Base-by-base conservation (phyloP, 2,797 vertebrate species). In the Sternotherus odoratus region DNA sequence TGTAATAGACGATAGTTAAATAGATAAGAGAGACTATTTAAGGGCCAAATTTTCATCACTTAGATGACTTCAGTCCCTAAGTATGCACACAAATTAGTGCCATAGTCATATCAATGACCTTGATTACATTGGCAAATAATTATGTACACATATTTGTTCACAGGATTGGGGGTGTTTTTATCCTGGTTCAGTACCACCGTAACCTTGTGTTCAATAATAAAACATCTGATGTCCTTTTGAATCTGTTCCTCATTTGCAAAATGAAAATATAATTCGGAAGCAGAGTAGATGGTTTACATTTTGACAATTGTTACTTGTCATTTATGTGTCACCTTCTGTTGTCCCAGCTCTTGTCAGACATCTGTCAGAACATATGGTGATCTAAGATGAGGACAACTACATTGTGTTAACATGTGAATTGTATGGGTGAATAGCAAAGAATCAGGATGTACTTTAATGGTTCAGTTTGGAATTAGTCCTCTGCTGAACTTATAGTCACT, bases 401-500 rank as follows among this genome's bases (percentile, higher is more conserved):
- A 39, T 60, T 91, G 66, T 87, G 3, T 91, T 92, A 49, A 77
- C 90, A 79, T 79, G 39, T 78, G 86, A 82, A 54, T 84, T 86
- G 77, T 91, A 79, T 83, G 92, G 83, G 46, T 93, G 88, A 96
- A 83, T 92, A 95, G 80, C 53, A 79, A 21, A 92, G 85, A 93
- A 95, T 92, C 95, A 95, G 88, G 90, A 92, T 86, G 16, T 97
- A 43, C 86, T 94, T 95, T 88, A 90, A 85, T 90, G 84, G 83
- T 95, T 83, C 51, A 94, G 54, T 91, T 83, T 96, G 87, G n/a
- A 91, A n/a, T 95, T 95, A 97, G 90, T 96, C 79, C 36, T 95
- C 79, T 96, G 63, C 83, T 94, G 92, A 97, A 97, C 95, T 95
- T 54, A 93, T 87, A 81, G 92, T 90, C 90, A 82, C 33, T 97